Conservation (phyloP, 2,113 vertebrate species). For the Pheucticus melanocephalus region DNA sequence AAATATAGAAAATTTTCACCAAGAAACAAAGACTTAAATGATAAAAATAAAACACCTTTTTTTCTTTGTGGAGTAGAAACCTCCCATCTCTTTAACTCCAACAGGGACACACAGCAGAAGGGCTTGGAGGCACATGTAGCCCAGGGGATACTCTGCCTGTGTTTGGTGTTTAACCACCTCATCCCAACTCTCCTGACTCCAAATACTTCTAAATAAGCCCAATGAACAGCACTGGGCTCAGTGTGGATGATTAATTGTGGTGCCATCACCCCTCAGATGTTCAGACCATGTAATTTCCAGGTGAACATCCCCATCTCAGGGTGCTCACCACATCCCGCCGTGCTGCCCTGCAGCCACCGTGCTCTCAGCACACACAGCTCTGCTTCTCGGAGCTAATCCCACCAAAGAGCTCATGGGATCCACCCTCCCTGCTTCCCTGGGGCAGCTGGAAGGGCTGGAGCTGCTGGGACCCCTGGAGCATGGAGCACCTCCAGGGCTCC, state of each 20-base stretch:
- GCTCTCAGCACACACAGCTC: not conserved
- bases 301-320: not conserved
- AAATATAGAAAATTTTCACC: fast-evolving
- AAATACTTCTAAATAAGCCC: not conserved
- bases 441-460: not conserved
- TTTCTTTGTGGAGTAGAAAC: not conserved
- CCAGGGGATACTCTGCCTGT: not conserved
- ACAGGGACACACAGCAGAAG: not conserved
- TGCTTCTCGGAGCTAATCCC: fast-evolving
- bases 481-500: not conserved
- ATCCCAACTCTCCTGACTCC: not conserved
- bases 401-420: not conserved
- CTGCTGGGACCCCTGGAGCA: fast-evolving
- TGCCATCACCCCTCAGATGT: not conserved
- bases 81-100: fast-evolving
- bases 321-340: fast-evolving
- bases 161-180: not conserved
- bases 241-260: fast-evolving
- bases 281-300: not conserved
- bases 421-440: fast-evolving
- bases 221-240: not conserved
- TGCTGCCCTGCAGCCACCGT: not conserved
- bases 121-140: not conserved
- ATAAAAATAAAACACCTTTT: not conserved
- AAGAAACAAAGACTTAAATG: not conserved